Percentiles rank a stretch among this genome's conserved stretches.
phyloP scores from a whole-genome alignment of 2,797 vertebrate species.

The Momotus momota region DNA sequence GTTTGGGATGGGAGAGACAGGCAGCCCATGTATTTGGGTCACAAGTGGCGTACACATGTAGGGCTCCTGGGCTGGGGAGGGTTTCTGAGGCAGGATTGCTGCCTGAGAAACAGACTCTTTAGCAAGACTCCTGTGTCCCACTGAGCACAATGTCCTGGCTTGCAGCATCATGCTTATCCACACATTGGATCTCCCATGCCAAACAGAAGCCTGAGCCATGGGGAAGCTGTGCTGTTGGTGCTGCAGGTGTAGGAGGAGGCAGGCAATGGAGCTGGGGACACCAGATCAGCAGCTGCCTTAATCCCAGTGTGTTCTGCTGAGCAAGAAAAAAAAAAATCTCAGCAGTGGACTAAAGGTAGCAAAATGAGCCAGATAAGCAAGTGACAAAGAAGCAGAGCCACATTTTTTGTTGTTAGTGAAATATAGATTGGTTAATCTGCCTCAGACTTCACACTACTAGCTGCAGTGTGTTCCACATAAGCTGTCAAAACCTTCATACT shows the following conservation, averaged over 20 bases:
- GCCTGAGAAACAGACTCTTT: not conserved
- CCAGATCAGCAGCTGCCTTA: not conserved
- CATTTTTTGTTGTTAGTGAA: not conserved
- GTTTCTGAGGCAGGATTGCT: not conserved
- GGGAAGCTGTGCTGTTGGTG: not conserved
- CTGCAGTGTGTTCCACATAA: not conserved
- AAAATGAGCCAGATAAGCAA: not conserved
- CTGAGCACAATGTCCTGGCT: not conserved
- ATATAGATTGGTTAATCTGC: not conserved
- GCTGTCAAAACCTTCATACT: not conserved
- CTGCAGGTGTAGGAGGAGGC: not conserved
- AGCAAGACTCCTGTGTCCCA: not conserved
- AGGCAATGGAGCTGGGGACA: not conserved
- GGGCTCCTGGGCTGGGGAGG: not conserved
- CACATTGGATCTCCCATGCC: not conserved
- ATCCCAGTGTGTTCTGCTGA: not conserved
- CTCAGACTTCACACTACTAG: not conserved
- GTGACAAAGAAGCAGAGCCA: not conserved
- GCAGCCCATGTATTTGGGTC: not conserved
- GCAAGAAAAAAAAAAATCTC: not conserved
- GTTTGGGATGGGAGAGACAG: not conserved
- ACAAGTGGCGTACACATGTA: rapidly evolving
- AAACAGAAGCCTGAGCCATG: not conserved
- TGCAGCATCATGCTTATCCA: not conserved
- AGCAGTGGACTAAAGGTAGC: not conserved